Conservation (phyloP, 2,888 invertebrate genomes). For the Taphrorychus bicolor region DNA sequence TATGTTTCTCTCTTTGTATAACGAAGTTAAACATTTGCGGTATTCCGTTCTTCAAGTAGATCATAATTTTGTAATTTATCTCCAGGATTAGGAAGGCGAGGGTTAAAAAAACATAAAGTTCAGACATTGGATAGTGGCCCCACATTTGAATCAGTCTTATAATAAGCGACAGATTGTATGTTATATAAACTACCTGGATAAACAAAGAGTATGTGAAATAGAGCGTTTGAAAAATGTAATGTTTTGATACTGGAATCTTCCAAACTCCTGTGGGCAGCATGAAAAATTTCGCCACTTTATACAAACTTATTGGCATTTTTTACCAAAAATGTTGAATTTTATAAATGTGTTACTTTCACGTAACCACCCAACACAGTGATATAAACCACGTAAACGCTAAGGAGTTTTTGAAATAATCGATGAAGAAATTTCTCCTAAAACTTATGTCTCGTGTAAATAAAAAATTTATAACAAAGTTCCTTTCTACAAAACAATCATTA, state of each 20-base stretch:
- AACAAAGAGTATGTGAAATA: conserved; percentile 8
- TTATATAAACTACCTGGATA: conserved; percentile 5
- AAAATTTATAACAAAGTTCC: too few relatives aligned
- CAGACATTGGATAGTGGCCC: background rate
- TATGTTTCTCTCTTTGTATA: conserved; percentile 7
- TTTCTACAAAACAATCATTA: too few relatives aligned
- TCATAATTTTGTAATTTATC: conserved; percentile 21
- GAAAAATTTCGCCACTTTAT: conserved; percentile 17
- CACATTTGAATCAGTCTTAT: conserved; percentile 8
- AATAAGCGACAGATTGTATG: conserved; percentile 5
- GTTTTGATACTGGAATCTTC: conserved; percentile 13
- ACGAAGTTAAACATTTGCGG: conserved; percentile 12
- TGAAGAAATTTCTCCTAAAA: too few relatives aligned
- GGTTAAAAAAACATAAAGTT: conserved; percentile 7
- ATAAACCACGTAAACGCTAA: too few relatives aligned
- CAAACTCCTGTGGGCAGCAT: conserved; percentile 25
- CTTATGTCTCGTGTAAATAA: too few relatives aligned
- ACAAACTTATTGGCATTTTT: conserved; percentile 17
- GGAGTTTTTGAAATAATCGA: too few relatives aligned
- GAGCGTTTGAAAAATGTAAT: background rate
- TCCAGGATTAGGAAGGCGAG: conserved; percentile 17
- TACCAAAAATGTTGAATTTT: too few relatives aligned
- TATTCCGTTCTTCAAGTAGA: conserved; percentile 25
- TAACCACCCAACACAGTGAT: too few relatives aligned
- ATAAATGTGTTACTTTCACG: too few relatives aligned